Conservation (phyloP, 2,113 vertebrate genomes). For the Vidua macroura region DNA sequence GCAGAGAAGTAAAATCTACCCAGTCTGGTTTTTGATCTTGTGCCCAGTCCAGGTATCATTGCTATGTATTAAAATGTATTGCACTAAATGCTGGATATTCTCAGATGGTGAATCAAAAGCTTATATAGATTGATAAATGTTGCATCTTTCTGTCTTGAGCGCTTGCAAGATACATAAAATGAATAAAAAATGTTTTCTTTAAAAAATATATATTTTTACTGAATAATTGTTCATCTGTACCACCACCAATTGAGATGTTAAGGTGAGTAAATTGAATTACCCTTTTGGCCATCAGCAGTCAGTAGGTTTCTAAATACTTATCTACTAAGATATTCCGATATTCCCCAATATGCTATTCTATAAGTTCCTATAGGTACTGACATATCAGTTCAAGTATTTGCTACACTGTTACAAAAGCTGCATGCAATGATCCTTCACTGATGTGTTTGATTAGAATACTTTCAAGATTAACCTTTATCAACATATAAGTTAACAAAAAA, state of each 20-base stretch:
- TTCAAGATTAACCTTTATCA: not conserved
- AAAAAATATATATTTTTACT: not conserved
- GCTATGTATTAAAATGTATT: not conserved
- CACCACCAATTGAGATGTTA: not conserved
- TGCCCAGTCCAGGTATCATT: not conserved
- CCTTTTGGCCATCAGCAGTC: not conserved
- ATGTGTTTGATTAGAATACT: not conserved
- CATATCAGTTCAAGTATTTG: not conserved
- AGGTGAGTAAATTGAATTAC: not conserved
- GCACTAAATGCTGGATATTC: not conserved
- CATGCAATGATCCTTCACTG: not conserved
- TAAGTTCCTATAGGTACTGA: not conserved
- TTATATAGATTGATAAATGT: not conserved
- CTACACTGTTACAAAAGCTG: not conserved
- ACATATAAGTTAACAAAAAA: not conserved
- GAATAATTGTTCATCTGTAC: not conserved
- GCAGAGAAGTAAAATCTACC: not conserved
- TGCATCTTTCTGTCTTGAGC: not conserved
- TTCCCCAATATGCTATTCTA: not conserved
- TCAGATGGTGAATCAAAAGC: not conserved
- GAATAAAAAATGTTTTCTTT: not conserved
- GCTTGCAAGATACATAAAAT: not conserved
- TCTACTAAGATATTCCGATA: not conserved
- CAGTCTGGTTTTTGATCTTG: not conserved
- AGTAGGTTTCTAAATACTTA: not conserved